phyloP scores from a whole-genome alignment of 2,113 vertebrate species.

The Ciconia boyciana region DNA sequence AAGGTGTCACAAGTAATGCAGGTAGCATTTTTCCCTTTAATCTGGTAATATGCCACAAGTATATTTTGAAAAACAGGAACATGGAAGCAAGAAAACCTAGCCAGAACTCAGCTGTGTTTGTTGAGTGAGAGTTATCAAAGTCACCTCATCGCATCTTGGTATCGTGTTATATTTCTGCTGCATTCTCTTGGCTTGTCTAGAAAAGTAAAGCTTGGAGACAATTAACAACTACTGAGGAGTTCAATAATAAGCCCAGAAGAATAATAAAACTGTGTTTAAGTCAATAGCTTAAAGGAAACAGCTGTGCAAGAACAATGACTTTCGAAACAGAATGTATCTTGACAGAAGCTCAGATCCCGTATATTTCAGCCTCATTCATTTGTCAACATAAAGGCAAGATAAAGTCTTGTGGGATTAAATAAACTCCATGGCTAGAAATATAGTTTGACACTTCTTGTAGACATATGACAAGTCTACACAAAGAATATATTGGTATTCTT shows the following conservation, averaged over 20 bases:
- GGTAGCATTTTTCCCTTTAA: background rate
- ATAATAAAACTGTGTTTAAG: constrained; percentile 38
- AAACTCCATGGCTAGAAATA: constrained; percentile 75
- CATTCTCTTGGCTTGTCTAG: constrained; percentile 16
- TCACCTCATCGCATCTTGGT: background rate
- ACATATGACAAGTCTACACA: constrained; percentile 74
- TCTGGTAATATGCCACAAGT: background rate
- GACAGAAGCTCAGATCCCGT: constrained; percentile 62
- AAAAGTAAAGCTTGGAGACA: constrained; percentile 14
- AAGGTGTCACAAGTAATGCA: background rate
- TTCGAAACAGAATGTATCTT: constrained; percentile 56
- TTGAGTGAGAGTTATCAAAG: background rate
- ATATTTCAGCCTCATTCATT: constrained; percentile 76
- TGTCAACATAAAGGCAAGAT: constrained; percentile 78
- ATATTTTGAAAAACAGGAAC: background rate
- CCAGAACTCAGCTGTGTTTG: background rate
- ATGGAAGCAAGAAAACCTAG: background rate
- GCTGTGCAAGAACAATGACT: constrained; percentile 44
- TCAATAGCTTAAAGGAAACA: constrained; percentile 59
- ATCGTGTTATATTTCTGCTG: background rate
- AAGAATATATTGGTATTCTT: constrained; percentile 74
- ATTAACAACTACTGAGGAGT: constrained; percentile 28
- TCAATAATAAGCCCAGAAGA: constrained; percentile 31
- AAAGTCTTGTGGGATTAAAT: constrained; percentile 75
- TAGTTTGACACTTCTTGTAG: constrained; percentile 74